These are phyloP conservation scores for Endotricha flammealis DNA, from an alignment of 2,888 invertebrate species.

Conservation along the genomic window DNA sequence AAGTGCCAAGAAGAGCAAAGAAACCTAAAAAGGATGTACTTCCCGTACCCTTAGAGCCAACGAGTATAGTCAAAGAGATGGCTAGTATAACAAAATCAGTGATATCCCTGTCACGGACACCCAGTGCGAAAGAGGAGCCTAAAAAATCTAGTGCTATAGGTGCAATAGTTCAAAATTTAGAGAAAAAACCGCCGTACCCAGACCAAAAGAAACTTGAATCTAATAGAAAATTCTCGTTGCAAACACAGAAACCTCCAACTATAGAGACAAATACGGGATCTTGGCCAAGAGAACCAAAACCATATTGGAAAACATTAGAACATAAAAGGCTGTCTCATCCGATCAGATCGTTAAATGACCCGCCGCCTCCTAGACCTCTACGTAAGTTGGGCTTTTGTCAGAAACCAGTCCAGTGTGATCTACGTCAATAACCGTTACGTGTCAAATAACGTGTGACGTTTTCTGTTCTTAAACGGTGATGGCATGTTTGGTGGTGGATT, in stretches of 20 bases:
- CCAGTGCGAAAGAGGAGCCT: conserved; percentile 49
- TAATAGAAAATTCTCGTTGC: conserved; percentile 52
- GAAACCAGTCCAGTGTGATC: conserved; percentile 44
- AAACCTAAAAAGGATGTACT: conserved; percentile 46
- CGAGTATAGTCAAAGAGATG: conserved; percentile 37
- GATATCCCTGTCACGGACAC: conserved; percentile 57
- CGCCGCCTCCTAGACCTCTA: conserved; percentile 50
- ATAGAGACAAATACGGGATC: conserved; percentile 49
- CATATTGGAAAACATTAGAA: conserved; percentile 68
- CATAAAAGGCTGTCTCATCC: conserved; percentile 70
- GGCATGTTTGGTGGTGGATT: conserved; percentile 25
- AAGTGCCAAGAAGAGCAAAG: conserved; percentile 61
- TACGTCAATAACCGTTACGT: conserved; percentile 58
- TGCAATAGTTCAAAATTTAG: conserved; percentile 45
- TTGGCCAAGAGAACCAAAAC: conserved; percentile 49
- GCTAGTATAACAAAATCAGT: conserved; percentile 52
- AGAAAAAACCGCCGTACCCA: conserved; percentile 29
- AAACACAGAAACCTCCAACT: conserved; percentile 37
- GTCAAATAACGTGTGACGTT: conserved; percentile 30
- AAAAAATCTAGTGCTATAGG: conserved; percentile 38
- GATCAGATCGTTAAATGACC: conserved; percentile 58
- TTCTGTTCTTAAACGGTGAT: conserved; percentile 26
- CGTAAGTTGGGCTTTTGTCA: conserved; percentile 67
- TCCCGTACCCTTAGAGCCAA: conserved; percentile 17
- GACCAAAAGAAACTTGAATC: conserved; percentile 29